Percentiles rank a stretch among this genome's conserved stretches.
Evolutionary conservation across 2,113 vertebrate genomes (phyloP).

Genomic region (Protomyctophum bolini): DNA sequence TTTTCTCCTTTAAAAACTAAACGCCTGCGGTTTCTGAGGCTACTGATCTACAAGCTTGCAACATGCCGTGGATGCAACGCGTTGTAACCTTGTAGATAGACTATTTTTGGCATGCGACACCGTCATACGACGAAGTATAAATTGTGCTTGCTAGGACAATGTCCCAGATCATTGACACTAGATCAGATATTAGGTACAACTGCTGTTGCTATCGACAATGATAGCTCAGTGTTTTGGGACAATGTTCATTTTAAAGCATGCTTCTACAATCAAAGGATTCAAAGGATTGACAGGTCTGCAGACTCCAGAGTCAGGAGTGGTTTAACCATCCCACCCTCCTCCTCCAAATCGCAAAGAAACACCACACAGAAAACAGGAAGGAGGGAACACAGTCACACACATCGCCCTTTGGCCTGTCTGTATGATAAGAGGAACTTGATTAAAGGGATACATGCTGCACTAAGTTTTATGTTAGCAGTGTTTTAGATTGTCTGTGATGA

Average conservation of each 20-base stretch:
- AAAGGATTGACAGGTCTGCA: conserved; percentile 17
- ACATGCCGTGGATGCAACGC: too few species aligned
- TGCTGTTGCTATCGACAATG: conserved; percentile 10
- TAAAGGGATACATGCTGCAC: conserved; percentile 22
- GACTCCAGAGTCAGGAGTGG: conserved; percentile 5
- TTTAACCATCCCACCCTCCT: conserved; percentile 23
- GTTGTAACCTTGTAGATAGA: too few species aligned
- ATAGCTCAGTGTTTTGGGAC: conserved; percentile 7
- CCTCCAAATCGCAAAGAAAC: conserved; percentile 18
- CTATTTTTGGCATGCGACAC: too few species aligned
- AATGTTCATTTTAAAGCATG: conserved; percentile 14
- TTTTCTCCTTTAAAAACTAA: too few species aligned
- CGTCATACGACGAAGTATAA: too few species aligned
- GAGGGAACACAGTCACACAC: conserved; percentile 38
- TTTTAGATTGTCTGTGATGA: conserved; percentile 16
- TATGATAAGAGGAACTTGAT: neutral
- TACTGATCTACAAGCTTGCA: too few species aligned
- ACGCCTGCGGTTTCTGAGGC: too few species aligned
- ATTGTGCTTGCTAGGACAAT: conserved; percentile 1
- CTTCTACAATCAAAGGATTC: conserved; percentile 29
- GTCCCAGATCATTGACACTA: conserved; percentile 19
- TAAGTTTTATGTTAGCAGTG: conserved; percentile 19
- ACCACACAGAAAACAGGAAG: conserved; percentile 41
- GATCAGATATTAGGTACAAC: neutral
- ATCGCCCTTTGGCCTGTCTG: conserved; percentile 60